phyloP scores from a whole-genome alignment of 2,888 invertebrate genomes.

The Tinea pellionella region DNA sequence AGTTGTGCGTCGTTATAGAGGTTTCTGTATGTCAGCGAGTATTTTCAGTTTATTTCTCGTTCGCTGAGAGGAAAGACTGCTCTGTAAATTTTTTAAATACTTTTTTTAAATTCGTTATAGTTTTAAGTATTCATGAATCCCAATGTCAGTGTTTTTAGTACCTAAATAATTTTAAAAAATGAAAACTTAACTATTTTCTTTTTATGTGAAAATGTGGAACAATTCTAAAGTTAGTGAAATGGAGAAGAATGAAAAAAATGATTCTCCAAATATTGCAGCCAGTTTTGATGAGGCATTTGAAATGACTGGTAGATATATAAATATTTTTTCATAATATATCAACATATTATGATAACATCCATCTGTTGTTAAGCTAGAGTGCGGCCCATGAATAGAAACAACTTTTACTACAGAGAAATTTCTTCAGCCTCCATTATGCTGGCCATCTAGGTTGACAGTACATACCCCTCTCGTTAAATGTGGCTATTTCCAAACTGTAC shows the following conservation, averaged over 20 bases:
- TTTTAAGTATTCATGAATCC: too few relatives aligned
- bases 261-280: slow-evolving; percentile 27
- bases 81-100: background rate
- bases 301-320: slow-evolving; percentile 38
- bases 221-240: background rate
- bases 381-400: too few relatives aligned
- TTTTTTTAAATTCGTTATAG: background rate
- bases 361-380: too few relatives aligned
- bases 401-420: too few relatives aligned
- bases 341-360: too few relatives aligned
- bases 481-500: too few relatives aligned
- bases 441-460: too few relatives aligned
- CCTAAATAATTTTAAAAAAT: too few relatives aligned
- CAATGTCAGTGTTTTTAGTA: too few relatives aligned
- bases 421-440: too few relatives aligned
- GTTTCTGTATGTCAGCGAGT: background rate
- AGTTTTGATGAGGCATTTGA: slow-evolving; percentile 59
- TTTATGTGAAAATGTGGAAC: slow-evolving; percentile 7
- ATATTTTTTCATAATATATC: too few relatives aligned
- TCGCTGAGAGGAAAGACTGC: background rate
- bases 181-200: background rate
- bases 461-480: too few relatives aligned
- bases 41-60: background rate
- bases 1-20: background rate
- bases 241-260: slow-evolving; percentile 24